phyloP scores from a whole-genome alignment of 2,888 invertebrate species.

The Napeogenes sylphis region DNA sequence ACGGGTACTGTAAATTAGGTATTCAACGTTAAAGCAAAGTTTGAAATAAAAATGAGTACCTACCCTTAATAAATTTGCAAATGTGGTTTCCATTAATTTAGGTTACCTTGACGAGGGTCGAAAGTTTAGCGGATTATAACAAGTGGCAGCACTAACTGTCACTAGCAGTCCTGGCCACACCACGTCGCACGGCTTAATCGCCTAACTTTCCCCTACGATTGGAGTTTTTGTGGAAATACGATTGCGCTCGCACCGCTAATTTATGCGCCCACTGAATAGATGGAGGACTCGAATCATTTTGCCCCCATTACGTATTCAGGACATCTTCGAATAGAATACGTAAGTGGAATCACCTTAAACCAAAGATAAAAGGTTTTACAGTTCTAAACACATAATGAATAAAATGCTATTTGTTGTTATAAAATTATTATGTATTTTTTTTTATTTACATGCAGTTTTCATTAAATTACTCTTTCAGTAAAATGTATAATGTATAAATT shows the following conservation, averaged over 20 bases:
- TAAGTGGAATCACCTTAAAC: constrained; percentile 16
- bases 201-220: constrained; percentile 74
- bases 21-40: neutral
- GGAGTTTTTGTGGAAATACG: constrained; percentile 73
- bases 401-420: neutral
- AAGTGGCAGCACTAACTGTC: constrained; percentile 77
- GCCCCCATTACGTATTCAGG: constrained; percentile 71
- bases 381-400: constrained; percentile 4
- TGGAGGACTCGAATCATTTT: constrained; percentile 54
- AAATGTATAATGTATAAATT: too few relatives aligned
- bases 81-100: constrained; percentile 70
- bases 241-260: constrained; percentile 63
- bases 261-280: constrained; percentile 67
- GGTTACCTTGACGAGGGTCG: constrained; percentile 74
- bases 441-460: too few relatives aligned
- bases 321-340: constrained; percentile 67
- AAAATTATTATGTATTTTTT: too few relatives aligned
- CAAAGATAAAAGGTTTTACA: constrained; percentile 16
- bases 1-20: neutral
- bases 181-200: constrained; percentile 76
- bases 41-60: constrained; percentile 8
- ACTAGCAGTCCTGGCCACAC: constrained; percentile 69
- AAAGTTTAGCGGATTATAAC: constrained; percentile 76
- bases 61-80: constrained; percentile 48
- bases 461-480: too few relatives aligned